Evolutionary conservation across 2,113 vertebrate species (phyloP).

Genomic region (Pantherophis guttatus): DNA sequence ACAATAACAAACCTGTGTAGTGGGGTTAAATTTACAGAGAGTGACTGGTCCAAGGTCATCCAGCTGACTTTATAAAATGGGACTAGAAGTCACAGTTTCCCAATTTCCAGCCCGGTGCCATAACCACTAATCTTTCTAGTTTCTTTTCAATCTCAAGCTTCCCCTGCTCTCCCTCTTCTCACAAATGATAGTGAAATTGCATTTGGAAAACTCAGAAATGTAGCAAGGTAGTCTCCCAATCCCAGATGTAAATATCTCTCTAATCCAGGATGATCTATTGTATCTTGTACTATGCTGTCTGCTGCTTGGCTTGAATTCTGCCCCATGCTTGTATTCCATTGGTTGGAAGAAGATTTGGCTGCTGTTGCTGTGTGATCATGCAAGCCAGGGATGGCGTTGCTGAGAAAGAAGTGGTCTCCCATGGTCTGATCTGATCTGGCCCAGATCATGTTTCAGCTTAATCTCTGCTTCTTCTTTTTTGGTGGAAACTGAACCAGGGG

Average conservation of each 20-base stretch:
- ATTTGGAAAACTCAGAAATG: background rate
- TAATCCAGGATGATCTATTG: constrained; percentile 22
- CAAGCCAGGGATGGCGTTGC: background rate
- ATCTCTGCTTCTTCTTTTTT: constrained; percentile 51
- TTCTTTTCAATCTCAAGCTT: background rate
- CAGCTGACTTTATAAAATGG: background rate
- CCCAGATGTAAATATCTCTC: background rate
- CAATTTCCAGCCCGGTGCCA: background rate
- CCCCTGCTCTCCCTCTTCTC: fast-evolving
- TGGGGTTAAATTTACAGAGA: background rate
- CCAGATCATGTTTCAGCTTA: constrained; percentile 28
- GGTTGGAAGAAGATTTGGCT: background rate
- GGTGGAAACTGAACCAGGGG: constrained; percentile 38
- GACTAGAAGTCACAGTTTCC: background rate
- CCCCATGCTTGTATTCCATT: background rate
- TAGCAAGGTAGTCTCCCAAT: fast-evolving
- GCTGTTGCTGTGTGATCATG: background rate
- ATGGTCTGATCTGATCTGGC: constrained; percentile 3
- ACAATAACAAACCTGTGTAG: background rate
- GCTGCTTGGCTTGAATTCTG: constrained; percentile 17
- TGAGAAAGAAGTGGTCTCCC: constrained; percentile 31
- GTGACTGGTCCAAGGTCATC: background rate
- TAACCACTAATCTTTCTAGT: fast-evolving
- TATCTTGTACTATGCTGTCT: constrained; percentile 34
- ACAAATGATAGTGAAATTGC: background rate